Evolutionary conservation across 2,113 vertebrate genomes (phyloP), one percentile per base, ranked within the genome.

Genomic region (Meleagris gallopavo): DNA sequence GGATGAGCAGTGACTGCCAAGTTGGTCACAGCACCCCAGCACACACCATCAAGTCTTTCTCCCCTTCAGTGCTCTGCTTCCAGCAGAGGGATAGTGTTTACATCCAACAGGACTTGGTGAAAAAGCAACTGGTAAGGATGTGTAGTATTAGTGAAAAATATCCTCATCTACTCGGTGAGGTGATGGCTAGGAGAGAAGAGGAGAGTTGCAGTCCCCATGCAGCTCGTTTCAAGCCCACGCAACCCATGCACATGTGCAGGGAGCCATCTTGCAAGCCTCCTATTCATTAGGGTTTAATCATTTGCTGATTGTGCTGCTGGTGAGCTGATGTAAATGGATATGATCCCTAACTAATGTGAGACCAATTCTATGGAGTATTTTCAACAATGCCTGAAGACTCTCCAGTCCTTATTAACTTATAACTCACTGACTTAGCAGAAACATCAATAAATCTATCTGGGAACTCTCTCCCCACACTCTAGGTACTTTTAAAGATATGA

Each of bases 201-300:
- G 15, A 84, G 58, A 72, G 12, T 61, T 76, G 57, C 16, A 24
- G 12, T 22, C 32, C 11, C 32, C 40, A 8, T 52, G 71, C 81
- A 17, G 7, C 69, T 89, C 41, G 14, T 24, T 81, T 91, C 48
- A 92, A 85, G 78, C 62, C 62, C 64, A 66, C 75, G 25, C 19
- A 87, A 83, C 58, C 54, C 65, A 54, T 30, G 45, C 70, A 36
- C 30, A 16, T 32, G 50, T 65, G 29, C 75, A 67, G 60, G 41
- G 50, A 80, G 50, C 41, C 29, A 50, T 80, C 41, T 93, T 0
- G 0, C 74, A 88, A 95, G 74, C 74, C 60, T 89, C 43, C 36
- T 62, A 43, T 66, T 82, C 70, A 73, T 88, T 92, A 78, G 83
- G 86, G 43, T 92, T 90, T 93, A 96, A 80, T 89, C 92, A 84